Evolutionary conservation across 2,797 vertebrate species (phyloP), one percentile per base, ranked within the genome.

Genomic region (Poeciliopsis gracilis): DNA sequence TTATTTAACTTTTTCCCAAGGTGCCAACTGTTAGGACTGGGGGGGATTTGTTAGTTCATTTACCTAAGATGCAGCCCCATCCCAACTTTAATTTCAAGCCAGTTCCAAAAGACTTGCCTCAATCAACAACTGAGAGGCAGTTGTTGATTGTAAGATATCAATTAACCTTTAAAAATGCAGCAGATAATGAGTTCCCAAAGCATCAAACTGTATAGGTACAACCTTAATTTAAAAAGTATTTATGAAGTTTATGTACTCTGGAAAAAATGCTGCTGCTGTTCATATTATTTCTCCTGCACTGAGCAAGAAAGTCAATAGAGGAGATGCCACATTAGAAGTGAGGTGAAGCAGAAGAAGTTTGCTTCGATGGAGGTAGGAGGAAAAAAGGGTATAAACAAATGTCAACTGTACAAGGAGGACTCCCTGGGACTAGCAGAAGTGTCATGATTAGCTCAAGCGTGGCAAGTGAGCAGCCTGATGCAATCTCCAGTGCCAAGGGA

Each of bases 391-490:
- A 49, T 49, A 72, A 30, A 72, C 46, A 49, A 72, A 72, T 49
- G 70, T 67, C 63, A 67, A 67, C 63, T 67, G 36, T 41, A 41
- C 36, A 41, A 36, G 63, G 23, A 67, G 63, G 63, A 67, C 63
- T 67, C 63, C 36, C 8, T 28, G 23, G 33, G 36, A 43, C 53
- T 28, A 45, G 73, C 73, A 57, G 51, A 43, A 30, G 36, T 59
- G 73, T 74, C 73, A 57, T 57, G 53, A 74, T 74, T 57, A 59
- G 53, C 25, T 43, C 25, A 43, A 57, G 36, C 55, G 53, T 43
- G 53, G 53, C 53, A 74, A 41, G 51, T 74, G 53, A 43, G 53
- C 55, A 55, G 51, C 51, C 53, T 57, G 53, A 59, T 45, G 36
- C 53, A 74, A 74, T 74, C 53, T 45, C 25, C 51, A 59, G 25